Base-by-base conservation (phyloP, 2,113 vertebrate genomes). In the Emydura subglobosa region DNA sequence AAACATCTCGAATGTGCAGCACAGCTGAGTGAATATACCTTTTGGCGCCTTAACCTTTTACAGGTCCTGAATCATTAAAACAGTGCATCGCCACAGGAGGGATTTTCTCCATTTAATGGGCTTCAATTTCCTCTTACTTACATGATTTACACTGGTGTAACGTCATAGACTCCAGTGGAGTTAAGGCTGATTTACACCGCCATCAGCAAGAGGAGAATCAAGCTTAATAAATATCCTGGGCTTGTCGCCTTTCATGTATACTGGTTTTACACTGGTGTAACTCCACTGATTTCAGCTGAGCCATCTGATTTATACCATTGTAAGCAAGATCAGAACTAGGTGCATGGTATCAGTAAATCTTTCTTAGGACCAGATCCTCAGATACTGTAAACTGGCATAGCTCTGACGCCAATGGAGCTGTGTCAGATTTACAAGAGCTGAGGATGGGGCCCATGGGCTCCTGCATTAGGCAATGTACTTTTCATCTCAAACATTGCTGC, bases 291-390 rank as follows among this genome's bases (percentile, higher is more conserved):
- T 76, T 44, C 72, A 39, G 9, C 2, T 21, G 8, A 80, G 51
- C 54, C 51, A 13, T 0, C 0, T 4, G 29, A 42, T 29, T 0
- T 4, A 42, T 13, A 19, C 24, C 54, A 87, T n/a, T 3, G 0
- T 13, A 24, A 87, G 25, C 42, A 49, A 16, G 54, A 72, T 54
- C 61, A 47, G 21, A 14, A 51, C 55, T 2, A 0, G 0, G 65
- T 25, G 22, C 6, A 14, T 27, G 10, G 72, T 44, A 39, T 76
- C 22, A 74, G 72, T 42, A 12, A 24, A 11, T 47, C 50, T 39
- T 44, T 44, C 47, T 14, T 31, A 2, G 19, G 44, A 24, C 6
- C 0, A 1, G 42, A 25, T 76, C 42, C 80, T 78, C 79, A 78
- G 42, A 53, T 49, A n/a, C 19, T 1, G 0, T 27, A 12, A 65